Evolutionary conservation across 35 echinoderm and acorn worm species (phyloP).

Genomic region (Lytechinus pictus): DNA sequence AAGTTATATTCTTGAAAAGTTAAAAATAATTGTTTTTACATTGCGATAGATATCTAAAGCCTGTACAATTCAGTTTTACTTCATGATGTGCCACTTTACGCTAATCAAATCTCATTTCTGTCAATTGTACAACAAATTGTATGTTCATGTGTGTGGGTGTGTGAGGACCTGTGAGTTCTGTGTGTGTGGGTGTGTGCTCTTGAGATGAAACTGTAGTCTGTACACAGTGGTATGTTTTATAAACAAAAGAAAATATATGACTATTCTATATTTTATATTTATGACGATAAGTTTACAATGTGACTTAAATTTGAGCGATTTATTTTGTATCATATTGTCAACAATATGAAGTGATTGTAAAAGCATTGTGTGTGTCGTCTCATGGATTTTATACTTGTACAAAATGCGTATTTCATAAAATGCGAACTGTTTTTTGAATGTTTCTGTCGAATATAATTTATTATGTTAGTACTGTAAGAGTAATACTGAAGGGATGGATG

Average conservation of each 20-base stretch:
- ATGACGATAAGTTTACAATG: slow-evolving; percentile 45
- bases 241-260: slow-evolving; percentile 43
- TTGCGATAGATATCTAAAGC: background rate
- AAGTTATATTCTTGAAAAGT: no score
- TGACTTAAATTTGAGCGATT: slow-evolving; percentile 25
- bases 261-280: slow-evolving; percentile 47
- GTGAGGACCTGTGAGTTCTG: background rate
- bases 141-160: background rate
- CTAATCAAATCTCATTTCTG: background rate
- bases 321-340: slow-evolving; percentile 8
- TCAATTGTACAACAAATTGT: background rate
- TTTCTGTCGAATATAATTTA: slow-evolving; percentile 32
- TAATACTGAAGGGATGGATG: background rate
- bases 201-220: background rate
- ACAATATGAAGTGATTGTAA: background rate
- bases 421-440: slow-evolving; percentile 24
- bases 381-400: slow-evolving; percentile 36
- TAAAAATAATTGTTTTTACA: no score
- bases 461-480: slow-evolving; percentile 37
- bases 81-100: background rate
- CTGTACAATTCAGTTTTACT: background rate
- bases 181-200: background rate
- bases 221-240: slow-evolving; percentile 26
- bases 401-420: slow-evolving; percentile 30
- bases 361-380: background rate